Conservation (phyloP, 2,888 invertebrate species). For the Malachius bipustulatus region DNA sequence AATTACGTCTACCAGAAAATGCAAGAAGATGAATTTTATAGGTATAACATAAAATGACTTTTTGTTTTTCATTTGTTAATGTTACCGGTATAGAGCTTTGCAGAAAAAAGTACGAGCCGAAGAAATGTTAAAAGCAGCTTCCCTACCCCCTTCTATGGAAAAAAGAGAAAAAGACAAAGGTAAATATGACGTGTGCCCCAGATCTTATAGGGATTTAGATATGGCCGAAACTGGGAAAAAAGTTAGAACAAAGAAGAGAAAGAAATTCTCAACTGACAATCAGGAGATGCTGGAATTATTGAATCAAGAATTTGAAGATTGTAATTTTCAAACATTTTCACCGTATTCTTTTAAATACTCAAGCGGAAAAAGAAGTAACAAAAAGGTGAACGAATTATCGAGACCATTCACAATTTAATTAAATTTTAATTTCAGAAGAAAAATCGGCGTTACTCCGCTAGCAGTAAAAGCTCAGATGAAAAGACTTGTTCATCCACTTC, state of each 20-base stretch:
- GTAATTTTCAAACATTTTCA: too few relatives aligned
- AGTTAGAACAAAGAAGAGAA: constrained; percentile 32
- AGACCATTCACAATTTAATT: neutral
- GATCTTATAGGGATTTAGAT: constrained; percentile 25
- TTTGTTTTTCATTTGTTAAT: neutral
- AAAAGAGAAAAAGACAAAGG: constrained; percentile 41
- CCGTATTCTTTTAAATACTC: too few relatives aligned
- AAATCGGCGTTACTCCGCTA: constrained; percentile 25
- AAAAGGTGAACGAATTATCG: too few relatives aligned
- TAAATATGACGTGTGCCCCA: constrained; percentile 31
- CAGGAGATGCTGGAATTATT: too few relatives aligned
- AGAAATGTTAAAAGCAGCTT: constrained; percentile 53
- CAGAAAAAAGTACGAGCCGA: constrained; percentile 58
- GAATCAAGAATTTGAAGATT: too few relatives aligned
- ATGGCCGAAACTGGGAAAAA: constrained; percentile 23
- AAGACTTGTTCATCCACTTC: constrained; percentile 26
- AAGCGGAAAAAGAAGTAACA: too few relatives aligned
- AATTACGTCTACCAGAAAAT: constrained; percentile 59
- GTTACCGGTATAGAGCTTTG: constrained; percentile 46
- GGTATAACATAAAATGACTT: constrained; percentile 34
- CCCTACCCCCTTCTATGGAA: constrained; percentile 57
- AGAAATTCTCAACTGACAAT: too few relatives aligned
- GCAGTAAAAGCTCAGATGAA: constrained; percentile 27
- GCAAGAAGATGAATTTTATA: constrained; percentile 60
- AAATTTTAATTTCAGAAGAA: constrained; percentile 6